Conservation (phyloP, 1,140 invertebrate species). For the Octopus bimaculoides region DNA sequence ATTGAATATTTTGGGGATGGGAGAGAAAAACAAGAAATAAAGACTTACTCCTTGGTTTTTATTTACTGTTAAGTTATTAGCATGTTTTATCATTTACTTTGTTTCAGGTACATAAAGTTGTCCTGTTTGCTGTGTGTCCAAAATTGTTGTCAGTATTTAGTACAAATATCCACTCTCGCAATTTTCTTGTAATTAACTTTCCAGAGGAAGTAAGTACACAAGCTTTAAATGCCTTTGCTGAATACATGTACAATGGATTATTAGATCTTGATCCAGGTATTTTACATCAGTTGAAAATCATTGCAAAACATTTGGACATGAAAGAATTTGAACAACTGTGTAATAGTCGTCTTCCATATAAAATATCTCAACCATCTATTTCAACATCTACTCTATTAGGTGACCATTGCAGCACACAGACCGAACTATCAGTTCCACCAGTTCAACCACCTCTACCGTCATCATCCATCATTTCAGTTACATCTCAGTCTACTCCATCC, state of each 20-base stretch:
- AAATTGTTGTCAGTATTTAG: neutral
- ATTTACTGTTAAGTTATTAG: too few species aligned
- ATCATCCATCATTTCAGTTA: neutral
- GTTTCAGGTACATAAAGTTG: constrained; percentile 6
- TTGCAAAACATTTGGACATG: neutral
- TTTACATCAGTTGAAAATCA: constrained; percentile 1
- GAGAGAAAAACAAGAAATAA: too few species aligned
- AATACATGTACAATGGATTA: constrained; percentile 9
- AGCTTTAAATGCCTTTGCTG: neutral
- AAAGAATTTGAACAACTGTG: constrained; percentile 1
- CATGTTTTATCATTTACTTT: too few species aligned
- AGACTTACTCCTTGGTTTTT: too few species aligned
- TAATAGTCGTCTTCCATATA: neutral
- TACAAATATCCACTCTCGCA: neutral
- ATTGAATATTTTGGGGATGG: too few species aligned
- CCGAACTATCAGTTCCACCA: neutral
- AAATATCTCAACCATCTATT: neutral
- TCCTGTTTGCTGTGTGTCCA: neutral
- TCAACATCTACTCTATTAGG: too few species aligned
- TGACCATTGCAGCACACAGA: neutral
- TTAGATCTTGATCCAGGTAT: neutral
- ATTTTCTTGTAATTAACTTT: neutral
- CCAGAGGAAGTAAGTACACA: neutral
- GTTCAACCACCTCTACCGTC: neutral
- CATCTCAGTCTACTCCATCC: neutral